phyloP scores from a whole-genome alignment of 1,140 invertebrate species.

The Scaptodrosophila lebanonensis region DNA sequence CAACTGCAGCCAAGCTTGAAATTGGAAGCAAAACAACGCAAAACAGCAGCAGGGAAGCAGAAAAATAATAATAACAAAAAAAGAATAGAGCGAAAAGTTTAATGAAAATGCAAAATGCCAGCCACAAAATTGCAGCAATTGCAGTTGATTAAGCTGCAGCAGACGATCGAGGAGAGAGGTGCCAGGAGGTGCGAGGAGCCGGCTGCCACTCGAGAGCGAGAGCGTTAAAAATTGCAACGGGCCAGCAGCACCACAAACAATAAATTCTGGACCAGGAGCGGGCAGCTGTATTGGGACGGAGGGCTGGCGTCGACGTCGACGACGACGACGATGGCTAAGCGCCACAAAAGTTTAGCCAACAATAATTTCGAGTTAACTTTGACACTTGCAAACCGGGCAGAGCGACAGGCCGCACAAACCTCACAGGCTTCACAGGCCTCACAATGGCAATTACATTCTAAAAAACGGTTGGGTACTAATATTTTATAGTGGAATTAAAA shows the following conservation, averaged over 20 bases:
- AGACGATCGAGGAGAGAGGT: background rate
- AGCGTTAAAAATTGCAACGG: slow-evolving; percentile 35
- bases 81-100: slow-evolving; percentile 19
- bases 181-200: slow-evolving; percentile 9
- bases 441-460: too few relatives aligned
- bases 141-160: slow-evolving; percentile 64
- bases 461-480: too few relatives aligned
- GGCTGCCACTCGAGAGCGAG: slow-evolving; percentile 12
- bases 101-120: slow-evolving; percentile 55
- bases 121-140: slow-evolving; percentile 61
- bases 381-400: slow-evolving; percentile 65
- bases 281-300: background rate
- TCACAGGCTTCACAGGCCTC: slow-evolving; percentile 3
- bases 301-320: slow-evolving; percentile 5
- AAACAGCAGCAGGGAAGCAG: slow-evolving; percentile 12
- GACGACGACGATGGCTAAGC: slow-evolving; percentile 39
- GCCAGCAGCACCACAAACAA: slow-evolving; percentile 55
- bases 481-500: too few relatives aligned
- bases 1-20: slow-evolving; percentile 53
- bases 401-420: slow-evolving; percentile 23
- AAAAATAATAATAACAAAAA: background rate
- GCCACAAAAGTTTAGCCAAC: slow-evolving; percentile 74
- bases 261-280: slow-evolving; percentile 48
- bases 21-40: slow-evolving; percentile 43
- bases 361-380: slow-evolving; percentile 75